Evolutionary conservation across 2,113 vertebrate species (phyloP).

Genomic region (Dermatemys mawii): DNA sequence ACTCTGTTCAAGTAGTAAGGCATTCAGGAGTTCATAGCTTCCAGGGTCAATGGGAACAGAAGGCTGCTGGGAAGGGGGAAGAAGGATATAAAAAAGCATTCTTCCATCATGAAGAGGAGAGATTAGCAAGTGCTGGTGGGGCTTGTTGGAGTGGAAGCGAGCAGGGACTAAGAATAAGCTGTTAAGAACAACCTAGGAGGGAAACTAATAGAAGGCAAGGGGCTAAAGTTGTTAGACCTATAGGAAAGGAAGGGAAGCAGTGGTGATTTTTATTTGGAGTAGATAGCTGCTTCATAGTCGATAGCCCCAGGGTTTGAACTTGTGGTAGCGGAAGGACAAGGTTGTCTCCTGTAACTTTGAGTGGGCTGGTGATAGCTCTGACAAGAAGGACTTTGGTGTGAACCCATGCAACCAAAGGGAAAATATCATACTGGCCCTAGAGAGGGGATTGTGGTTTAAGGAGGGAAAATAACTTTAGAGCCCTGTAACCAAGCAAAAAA

Average conservation of each 20-base stretch:
- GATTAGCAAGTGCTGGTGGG: background rate
- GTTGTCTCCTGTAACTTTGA: background rate
- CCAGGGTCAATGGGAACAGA: background rate
- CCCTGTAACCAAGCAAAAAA: background rate
- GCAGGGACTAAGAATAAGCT: background rate
- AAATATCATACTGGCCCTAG: background rate
- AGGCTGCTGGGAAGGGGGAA: background rate
- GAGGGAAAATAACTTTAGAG: background rate
- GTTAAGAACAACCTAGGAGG: background rate
- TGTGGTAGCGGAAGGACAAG: background rate
- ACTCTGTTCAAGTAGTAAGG: background rate
- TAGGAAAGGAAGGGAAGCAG: background rate
- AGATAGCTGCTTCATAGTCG: background rate
- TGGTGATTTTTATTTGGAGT: background rate
- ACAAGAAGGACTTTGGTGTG: background rate
- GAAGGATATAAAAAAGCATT: background rate
- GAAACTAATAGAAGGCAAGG: background rate
- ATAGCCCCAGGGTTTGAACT: background rate
- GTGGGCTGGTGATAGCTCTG: background rate
- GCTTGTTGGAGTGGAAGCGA: background rate
- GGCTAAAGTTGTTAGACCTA: background rate
- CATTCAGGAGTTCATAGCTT: background rate
- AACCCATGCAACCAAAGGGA: background rate
- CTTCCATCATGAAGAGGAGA: background rate
- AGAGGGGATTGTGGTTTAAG: background rate